Percentiles rank a stretch among this genome's conserved stretches.
Conservation (phyloP, 2,113 vertebrate genomes). For the Corydoras maculifer region DNA sequence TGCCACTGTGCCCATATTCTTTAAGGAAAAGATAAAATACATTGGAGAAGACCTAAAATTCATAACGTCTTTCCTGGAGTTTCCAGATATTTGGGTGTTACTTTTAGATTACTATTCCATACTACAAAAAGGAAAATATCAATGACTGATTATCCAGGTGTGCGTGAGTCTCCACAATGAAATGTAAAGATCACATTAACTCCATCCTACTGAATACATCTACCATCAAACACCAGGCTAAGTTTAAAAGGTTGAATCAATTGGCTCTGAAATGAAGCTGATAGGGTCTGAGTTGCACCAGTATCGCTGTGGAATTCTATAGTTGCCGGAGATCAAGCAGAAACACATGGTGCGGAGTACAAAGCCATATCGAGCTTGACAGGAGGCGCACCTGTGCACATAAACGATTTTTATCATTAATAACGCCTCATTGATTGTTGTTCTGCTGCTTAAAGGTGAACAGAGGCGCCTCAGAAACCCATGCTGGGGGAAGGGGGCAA, state of each 20-base stretch:
- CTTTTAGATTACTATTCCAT: too few species aligned
- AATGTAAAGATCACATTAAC: conserved; percentile 38
- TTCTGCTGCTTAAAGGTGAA: conserved; percentile 70
- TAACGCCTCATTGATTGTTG: conserved; percentile 74
- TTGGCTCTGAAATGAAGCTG: conserved; percentile 32
- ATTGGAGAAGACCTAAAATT: too few species aligned
- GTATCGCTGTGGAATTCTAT: conserved; percentile 42
- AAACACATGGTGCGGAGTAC: conserved; percentile 39
- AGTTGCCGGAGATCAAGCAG: conserved; percentile 42
- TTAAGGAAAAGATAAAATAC: too few species aligned
- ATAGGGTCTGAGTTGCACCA: conserved; percentile 17
- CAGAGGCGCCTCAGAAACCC: conserved; percentile 43
- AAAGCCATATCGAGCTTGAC: conserved; percentile 51
- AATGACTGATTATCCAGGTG: neutral
- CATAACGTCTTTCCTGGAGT: too few species aligned
- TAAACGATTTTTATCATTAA: conserved; percentile 68
- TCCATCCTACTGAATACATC: conserved; percentile 42
- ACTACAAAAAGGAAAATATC: neutral
- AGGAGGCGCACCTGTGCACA: conserved; percentile 55
- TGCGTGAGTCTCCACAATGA: neutral
- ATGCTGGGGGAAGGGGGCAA: conserved; percentile 26
- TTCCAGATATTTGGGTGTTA: too few species aligned
- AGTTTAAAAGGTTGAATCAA: conserved; percentile 46
- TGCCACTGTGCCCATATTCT: too few species aligned
- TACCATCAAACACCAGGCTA: conserved; percentile 32